phyloP scores from a whole-genome alignment of 2,888 invertebrate species.

The Macrosiphum euphorbiae region DNA sequence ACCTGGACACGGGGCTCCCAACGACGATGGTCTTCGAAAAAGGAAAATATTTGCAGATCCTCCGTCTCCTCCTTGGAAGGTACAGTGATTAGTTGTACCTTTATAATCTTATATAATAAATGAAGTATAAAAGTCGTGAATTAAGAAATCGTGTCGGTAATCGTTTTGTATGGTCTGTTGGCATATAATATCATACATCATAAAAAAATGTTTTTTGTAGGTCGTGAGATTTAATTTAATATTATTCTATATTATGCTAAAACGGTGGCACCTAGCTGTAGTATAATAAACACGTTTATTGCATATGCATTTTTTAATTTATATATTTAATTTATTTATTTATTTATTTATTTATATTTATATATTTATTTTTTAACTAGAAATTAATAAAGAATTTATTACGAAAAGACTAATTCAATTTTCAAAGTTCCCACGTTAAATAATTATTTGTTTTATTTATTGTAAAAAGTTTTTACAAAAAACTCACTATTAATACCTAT shows the following conservation, averaged over 20 bases:
- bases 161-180: not conserved
- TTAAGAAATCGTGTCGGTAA: not conserved
- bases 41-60: constrained; percentile 66
- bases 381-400: not conserved
- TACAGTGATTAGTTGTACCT: not conserved
- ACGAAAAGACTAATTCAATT: not conserved
- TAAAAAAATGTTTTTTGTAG: not conserved
- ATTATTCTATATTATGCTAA: not conserved
- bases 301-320: not conserved
- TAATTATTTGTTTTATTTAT: not conserved
- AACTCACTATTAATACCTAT: not conserved
- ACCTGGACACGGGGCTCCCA: constrained; percentile 82
- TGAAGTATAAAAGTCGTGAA: not conserved
- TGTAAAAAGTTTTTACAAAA: too few species aligned
- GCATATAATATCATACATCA: not conserved
- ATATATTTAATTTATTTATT: too few species aligned
- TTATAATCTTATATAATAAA: not conserved
- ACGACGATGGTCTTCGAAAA: constrained; percentile 75
- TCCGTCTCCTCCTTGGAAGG: constrained; percentile 64
- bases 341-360: too few species aligned
- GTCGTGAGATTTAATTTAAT: not conserved
- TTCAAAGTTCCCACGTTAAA: not conserved
- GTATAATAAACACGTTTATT: not conserved
- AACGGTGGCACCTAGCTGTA: not conserved
- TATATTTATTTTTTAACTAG: too few species aligned